Conservation (phyloP, 2,888 invertebrate species). For the Seira ritae region DNA sequence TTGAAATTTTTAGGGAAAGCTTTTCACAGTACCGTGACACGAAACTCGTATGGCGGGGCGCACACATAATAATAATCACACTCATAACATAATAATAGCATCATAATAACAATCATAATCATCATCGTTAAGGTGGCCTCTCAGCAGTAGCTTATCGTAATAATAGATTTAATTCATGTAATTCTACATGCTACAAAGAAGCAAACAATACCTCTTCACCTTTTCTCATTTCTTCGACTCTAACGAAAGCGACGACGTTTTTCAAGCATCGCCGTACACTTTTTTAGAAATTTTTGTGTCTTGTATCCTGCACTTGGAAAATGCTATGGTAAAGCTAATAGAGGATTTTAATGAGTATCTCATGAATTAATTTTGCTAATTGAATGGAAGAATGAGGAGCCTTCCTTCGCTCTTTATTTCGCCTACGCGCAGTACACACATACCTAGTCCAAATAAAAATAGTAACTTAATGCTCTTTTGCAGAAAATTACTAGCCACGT, state of each 20-base stretch:
- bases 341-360: background rate
- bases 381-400: background rate
- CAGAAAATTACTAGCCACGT: constrained; percentile 11
- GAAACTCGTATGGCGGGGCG: background rate
- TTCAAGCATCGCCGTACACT: background rate
- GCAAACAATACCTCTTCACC: background rate
- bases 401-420: background rate
- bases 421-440: background rate
- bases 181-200: background rate
- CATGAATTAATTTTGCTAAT: constrained; percentile 11
- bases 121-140: background rate
- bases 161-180: background rate
- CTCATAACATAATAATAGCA: background rate
- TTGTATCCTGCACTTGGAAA: background rate
- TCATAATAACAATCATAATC: no score
- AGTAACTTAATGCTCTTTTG: background rate
- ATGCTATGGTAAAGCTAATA: background rate
- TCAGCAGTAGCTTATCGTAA: background rate
- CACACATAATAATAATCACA: background rate
- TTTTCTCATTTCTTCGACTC: background rate
- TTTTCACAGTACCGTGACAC: background rate
- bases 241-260: background rate
- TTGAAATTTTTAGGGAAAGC: constrained; percentile 48
- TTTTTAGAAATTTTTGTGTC: background rate
- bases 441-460: background rate